phyloP scores from a whole-genome alignment of 2,888 invertebrate genomes.

The Pocota personata region DNA sequence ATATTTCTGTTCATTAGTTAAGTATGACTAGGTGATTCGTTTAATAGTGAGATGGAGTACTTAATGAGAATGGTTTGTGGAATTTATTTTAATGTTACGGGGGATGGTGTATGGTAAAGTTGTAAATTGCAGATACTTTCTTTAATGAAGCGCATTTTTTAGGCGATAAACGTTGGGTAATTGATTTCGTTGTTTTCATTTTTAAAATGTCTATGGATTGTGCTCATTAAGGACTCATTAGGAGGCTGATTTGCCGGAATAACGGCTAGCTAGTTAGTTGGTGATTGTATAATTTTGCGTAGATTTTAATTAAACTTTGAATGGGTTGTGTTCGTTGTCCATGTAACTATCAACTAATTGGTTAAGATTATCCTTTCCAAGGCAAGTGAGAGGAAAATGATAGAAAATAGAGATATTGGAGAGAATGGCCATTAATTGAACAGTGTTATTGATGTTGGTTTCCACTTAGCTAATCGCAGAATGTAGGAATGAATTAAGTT shows the following conservation, averaged over 20 bases:
- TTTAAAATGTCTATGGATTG: constrained; percentile 10
- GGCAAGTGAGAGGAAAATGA: no score
- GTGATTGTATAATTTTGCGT: neutral
- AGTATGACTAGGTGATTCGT: constrained; percentile 29
- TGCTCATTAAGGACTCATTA: constrained; percentile 17
- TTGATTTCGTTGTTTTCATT: constrained; percentile 17
- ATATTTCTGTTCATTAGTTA: constrained; percentile 44
- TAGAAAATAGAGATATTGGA: no score
- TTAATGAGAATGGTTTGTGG: neutral
- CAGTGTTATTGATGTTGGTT: no score
- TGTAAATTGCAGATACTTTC: constrained; percentile 24
- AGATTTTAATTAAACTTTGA: neutral
- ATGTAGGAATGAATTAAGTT: no score
- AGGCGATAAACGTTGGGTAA: neutral
- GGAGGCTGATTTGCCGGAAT: neutral
- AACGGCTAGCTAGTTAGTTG: neutral
- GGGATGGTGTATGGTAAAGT: neutral
- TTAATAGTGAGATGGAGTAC: constrained; percentile 12
- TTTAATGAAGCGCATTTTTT: constrained; percentile 23
- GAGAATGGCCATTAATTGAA: no score
- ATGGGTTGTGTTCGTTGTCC: neutral
- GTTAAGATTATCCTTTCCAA: no score
- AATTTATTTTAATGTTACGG: neutral
- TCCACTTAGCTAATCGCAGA: no score
- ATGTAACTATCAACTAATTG: no score